Evolutionary conservation across 37 sponge, comb jelly and placozoan species (phyloP).

Genomic region (Ianthella basta): DNA sequence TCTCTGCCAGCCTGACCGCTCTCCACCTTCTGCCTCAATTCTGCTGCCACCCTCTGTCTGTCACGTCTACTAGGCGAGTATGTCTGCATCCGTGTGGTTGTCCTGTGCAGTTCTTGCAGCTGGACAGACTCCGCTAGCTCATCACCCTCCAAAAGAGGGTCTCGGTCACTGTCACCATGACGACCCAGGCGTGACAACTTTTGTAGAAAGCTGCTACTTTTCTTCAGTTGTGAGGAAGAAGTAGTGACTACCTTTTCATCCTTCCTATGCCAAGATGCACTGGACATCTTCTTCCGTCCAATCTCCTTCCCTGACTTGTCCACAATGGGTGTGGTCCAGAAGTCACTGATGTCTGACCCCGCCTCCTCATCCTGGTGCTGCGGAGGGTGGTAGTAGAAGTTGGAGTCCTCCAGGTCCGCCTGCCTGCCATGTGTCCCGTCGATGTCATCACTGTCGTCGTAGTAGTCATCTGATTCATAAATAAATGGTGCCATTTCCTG

Average conservation of each 20-base stretch:
- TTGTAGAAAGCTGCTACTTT: conserved; percentile 10
- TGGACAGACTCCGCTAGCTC: background rate
- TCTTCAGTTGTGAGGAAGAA: background rate
- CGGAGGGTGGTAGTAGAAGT: conserved; percentile 17
- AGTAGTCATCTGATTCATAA: conserved; percentile 35
- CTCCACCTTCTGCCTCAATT: conserved; percentile 9
- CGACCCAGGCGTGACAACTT: background rate
- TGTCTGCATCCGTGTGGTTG: background rate
- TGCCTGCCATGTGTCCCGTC: background rate
- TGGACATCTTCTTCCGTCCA: conserved; percentile 12
- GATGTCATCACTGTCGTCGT: conserved; percentile 38
- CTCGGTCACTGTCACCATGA: background rate
- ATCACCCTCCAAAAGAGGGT: background rate
- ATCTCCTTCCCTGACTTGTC: conserved; percentile 5
- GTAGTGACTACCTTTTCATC: background rate
- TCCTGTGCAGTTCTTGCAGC: background rate
- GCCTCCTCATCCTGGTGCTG: background rate
- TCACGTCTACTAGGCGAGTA: background rate
- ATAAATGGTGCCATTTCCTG: conserved; percentile 54
- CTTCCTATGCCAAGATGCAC: conserved; percentile 23
- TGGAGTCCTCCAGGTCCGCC: background rate
- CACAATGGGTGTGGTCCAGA: conserved; percentile 35
- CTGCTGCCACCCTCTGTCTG: conserved; percentile 11
- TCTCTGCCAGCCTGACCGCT: conserved; percentile 20
- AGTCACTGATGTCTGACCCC: conserved; percentile 56